phyloP scores from a whole-genome alignment of 1,140 invertebrate species.

The Frieseomelitta varia region DNA sequence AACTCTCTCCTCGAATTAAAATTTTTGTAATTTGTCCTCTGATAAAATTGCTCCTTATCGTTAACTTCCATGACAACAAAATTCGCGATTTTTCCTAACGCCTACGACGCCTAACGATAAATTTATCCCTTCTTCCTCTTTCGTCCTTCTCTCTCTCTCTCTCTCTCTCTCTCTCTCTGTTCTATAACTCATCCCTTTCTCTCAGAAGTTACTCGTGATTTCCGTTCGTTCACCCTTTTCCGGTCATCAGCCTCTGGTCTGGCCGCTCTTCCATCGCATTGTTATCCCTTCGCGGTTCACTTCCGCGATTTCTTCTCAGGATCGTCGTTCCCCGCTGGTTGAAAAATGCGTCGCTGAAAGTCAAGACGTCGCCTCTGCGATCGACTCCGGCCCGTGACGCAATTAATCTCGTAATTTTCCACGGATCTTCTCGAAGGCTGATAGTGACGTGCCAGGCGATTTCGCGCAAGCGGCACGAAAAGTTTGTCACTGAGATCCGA shows the following conservation, averaged over 20 bases:
- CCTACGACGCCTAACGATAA: slow-evolving; percentile 52
- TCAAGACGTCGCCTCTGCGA: background rate
- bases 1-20: background rate
- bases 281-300: slow-evolving; percentile 60
- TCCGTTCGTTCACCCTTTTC: slow-evolving; percentile 78
- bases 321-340: slow-evolving; percentile 49
- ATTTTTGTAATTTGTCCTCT: background rate
- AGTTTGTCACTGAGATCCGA: background rate
- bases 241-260: slow-evolving; percentile 76
- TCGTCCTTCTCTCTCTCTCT: background rate
- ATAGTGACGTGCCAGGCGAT: no score
- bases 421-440: background rate
- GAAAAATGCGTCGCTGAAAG: slow-evolving; percentile 15
- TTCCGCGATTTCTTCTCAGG: slow-evolving; percentile 63
- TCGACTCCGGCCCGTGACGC: background rate
- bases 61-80: background rate
- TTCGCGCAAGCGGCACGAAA: background rate
- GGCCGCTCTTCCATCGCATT: slow-evolving; percentile 65
- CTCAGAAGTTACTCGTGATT: slow-evolving; percentile 63
- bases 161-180: slow-evolving; percentile 11
- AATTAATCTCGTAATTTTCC: slow-evolving; percentile 27
- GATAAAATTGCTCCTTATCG: background rate
- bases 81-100: background rate
- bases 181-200: slow-evolving; percentile 51
- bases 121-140: slow-evolving; percentile 39